Evolutionary conservation across 2,797 vertebrate genomes (phyloP).

Genomic region (Urocyon cinereoargenteus): DNA sequence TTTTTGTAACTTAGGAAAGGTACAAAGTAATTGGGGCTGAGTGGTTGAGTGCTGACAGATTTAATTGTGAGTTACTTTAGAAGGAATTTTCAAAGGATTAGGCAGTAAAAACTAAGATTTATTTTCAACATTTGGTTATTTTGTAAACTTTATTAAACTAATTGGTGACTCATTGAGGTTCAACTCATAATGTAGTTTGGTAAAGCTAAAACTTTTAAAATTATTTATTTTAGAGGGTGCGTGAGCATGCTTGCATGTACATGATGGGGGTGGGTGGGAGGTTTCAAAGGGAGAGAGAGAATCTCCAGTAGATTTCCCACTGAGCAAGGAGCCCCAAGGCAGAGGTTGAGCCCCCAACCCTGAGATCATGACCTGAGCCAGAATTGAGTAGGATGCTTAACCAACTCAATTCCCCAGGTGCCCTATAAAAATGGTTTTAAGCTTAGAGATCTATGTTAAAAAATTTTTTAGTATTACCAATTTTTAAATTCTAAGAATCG

Average conservation of each 20-base stretch:
- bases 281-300: not conserved
- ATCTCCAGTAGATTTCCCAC: not conserved
- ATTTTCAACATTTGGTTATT: slow-evolving; percentile 33
- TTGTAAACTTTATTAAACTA: slow-evolving; percentile 20
- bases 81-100: slow-evolving; percentile 54
- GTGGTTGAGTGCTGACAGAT: slow-evolving; percentile 14
- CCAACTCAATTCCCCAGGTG: not conserved
- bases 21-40: slow-evolving; percentile 33
- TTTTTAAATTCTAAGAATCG: slow-evolving; percentile 48
- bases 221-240: not conserved
- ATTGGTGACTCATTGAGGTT: slow-evolving; percentile 49
- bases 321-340: not conserved
- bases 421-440: not conserved
- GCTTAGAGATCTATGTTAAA: slow-evolving; percentile 29
- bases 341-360: not conserved
- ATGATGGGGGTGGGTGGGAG: not conserved
- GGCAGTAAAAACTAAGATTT: slow-evolving; percentile 33
- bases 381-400: not conserved
- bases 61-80: slow-evolving; percentile 55
- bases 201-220: not conserved
- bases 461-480: slow-evolving; percentile 48
- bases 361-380: not conserved
- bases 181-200: slow-evolving; percentile 42
- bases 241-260: not conserved
- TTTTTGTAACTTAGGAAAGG: slow-evolving; percentile 23